A percentile compares a stretch with the other conserved stretches of the same genome.
Evolutionary conservation across 2,888 invertebrate species (phyloP).

Genomic region (Amphiduros pacificus): DNA sequence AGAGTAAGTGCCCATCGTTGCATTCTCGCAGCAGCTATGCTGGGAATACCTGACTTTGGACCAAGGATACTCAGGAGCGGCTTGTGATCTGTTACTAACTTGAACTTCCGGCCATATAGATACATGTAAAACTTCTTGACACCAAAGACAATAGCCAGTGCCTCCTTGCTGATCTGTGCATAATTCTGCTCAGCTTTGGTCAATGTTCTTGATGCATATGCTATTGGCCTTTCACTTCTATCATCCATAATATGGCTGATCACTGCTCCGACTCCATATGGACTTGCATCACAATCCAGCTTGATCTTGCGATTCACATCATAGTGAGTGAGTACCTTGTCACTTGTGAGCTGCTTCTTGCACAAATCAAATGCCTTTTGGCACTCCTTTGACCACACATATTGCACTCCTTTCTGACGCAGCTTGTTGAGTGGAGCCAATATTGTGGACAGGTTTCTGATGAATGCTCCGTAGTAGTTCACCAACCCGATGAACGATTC

Average conservation of each 20-base stretch:
- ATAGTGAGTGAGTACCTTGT: slow-evolving; percentile 39
- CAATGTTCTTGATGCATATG: slow-evolving; percentile 57
- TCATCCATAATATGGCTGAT: slow-evolving; percentile 39
- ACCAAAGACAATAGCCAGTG: slow-evolving; percentile 54
- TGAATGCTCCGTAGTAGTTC: neutral
- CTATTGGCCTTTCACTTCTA: slow-evolving; percentile 56
- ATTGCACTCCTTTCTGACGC: neutral
- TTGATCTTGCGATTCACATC: slow-evolving; percentile 37
- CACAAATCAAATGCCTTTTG: neutral
- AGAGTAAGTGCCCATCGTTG: slow-evolving; percentile 44
- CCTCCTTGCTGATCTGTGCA: slow-evolving; percentile 54
- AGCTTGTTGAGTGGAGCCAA: neutral
- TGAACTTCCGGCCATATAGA: slow-evolving; percentile 56
- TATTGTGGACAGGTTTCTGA: neutral
- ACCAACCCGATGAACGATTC: neutral
- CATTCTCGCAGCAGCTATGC: slow-evolving; percentile 41
- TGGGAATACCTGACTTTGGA: slow-evolving; percentile 39
- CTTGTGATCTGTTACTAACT: slow-evolving; percentile 56
- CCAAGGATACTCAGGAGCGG: slow-evolving; percentile 56
- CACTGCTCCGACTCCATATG: slow-evolving; percentile 44
- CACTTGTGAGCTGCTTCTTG: slow-evolving; percentile 28
- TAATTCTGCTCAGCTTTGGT: slow-evolving; percentile 53
- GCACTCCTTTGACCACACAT: neutral
- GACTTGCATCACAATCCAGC: slow-evolving; percentile 53
- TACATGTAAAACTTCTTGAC: slow-evolving; percentile 57